Base-by-base conservation (phyloP, 2,797 vertebrate species). In the Crenuchus spilurus region DNA sequence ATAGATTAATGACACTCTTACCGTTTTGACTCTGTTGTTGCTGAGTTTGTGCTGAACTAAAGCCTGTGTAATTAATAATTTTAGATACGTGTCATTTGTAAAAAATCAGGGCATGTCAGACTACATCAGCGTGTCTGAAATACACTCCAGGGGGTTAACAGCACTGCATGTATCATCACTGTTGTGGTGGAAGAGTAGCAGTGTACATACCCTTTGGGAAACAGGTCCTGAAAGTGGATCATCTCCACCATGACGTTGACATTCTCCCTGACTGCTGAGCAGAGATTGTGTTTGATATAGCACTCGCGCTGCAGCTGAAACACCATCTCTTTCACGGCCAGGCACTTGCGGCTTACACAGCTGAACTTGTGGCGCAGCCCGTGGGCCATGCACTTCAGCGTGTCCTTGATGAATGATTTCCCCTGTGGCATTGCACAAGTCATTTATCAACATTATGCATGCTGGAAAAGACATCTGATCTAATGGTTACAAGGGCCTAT, bases 361-460 rank as follows among this genome's bases (percentile, higher is more conserved):
- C 95, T 94, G 84, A 99, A 97, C 81, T 95, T 93, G 90, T 96
- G 95, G 41, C 96, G 90, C 83, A 98, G 91, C 14, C 95, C 96
- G 58, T 96, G 92, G 20, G 97, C 96, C 93, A 97, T 95, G 83
- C 97, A 99, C 71, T 94, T 95, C 85, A 99, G 83, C 18, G 92
- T 91, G 3, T 97, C 96, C 90, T 99, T 99, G 89, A 99, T 96
- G 85, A 94, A 97, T 0, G 94, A 96, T 88, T 99, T 99, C 18
- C 97, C 97, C 97, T 99, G 91, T 0, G 39, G 65, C 3, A 6
- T 61, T 1, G 18, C 51, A 46, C 2, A 48, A 62, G 37, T 42
- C 26, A 14, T 72, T 66, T 9, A 42, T 77, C 33, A 67, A 72
- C 33, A 6, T 20, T 11, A 35, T 30, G 58, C 42, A 75, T 26